Conservation (phyloP, 2,113 vertebrate species). For the Pimephales promelas region DNA sequence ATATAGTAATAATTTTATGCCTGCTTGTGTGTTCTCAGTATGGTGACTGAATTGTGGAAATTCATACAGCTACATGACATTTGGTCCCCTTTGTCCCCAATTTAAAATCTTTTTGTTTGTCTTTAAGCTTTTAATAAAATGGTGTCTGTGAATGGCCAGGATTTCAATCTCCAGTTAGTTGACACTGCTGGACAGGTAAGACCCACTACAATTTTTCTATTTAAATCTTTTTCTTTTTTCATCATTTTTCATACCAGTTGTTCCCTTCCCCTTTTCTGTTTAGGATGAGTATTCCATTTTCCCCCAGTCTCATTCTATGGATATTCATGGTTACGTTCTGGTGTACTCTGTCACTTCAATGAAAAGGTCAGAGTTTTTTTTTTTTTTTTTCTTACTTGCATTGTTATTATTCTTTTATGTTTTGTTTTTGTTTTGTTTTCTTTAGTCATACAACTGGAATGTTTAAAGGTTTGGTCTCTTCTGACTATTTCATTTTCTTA, state of each 20-base stretch:
- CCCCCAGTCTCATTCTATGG: conserved; percentile 82
- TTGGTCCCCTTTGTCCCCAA: not conserved
- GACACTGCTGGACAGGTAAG: conserved; percentile 86
- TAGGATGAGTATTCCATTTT: conserved; percentile 88
- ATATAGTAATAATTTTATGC: not conserved
- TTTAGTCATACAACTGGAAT: no score
- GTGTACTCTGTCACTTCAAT: conserved; percentile 84
- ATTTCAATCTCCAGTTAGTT: conserved; percentile 87
- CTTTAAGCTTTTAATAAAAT: conserved; percentile 81
- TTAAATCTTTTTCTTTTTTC: not conserved
- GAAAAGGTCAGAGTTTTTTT: no score
- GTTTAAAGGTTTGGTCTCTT: no score
- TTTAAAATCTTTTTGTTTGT: conserved; percentile 43
- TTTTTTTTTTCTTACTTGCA: no score
- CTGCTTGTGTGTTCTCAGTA: not conserved
- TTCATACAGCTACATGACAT: not conserved
- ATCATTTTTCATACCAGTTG: conserved; percentile 33
- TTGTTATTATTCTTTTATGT: no score
- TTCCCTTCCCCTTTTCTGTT: conserved; percentile 1
- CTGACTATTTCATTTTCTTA: no score
- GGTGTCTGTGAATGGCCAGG: conserved; percentile 80
- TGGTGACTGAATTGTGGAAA: not conserved
- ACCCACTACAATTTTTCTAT: not conserved
- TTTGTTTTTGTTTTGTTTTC: no score
- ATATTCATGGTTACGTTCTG: conserved; percentile 85